These are phyloP conservation scores for Enchytraeus crypticus DNA, from an alignment of 2,888 invertebrate genomes.

Conservation along the genomic window DNA sequence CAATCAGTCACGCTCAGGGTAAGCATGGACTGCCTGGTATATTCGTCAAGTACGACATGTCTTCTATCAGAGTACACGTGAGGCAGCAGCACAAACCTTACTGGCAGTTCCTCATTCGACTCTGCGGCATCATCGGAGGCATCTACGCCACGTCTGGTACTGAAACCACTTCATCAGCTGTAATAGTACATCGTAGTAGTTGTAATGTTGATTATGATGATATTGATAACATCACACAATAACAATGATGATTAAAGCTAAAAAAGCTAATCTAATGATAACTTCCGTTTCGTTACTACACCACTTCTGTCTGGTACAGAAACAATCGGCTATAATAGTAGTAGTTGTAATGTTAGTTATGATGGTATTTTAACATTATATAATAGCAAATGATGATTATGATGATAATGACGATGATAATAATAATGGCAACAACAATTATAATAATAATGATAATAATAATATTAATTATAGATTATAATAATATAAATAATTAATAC, in stretches of 20 bases:
- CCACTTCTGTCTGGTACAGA: too few relatives aligned
- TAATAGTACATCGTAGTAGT: background rate
- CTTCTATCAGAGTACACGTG: conserved; percentile 68
- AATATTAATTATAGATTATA: too few relatives aligned
- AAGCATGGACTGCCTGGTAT: conserved; percentile 90
- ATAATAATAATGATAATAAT: too few relatives aligned
- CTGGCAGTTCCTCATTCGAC: conserved; percentile 68
- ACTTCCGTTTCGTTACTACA: background rate
- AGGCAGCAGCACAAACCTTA: conserved; percentile 41
- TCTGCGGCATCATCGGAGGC: conserved; percentile 85
- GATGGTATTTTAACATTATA: background rate
- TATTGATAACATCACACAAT: background rate
- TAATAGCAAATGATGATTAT: background rate
- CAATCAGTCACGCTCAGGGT: conserved; percentile 63
- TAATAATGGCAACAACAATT: background rate
- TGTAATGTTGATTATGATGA: background rate
- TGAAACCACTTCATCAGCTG: background rate
- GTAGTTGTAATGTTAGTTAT: background rate
- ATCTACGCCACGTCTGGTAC: conserved; percentile 70
- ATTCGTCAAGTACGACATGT: conserved; percentile 88
- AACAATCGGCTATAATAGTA: background rate
- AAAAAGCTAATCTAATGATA: background rate
- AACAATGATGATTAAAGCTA: background rate
- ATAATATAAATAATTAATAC: too few relatives aligned
- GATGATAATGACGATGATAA: too few relatives aligned